Conservation (phyloP, 2,797 vertebrate genomes). For the Xiphorhynchus erythropygius region DNA sequence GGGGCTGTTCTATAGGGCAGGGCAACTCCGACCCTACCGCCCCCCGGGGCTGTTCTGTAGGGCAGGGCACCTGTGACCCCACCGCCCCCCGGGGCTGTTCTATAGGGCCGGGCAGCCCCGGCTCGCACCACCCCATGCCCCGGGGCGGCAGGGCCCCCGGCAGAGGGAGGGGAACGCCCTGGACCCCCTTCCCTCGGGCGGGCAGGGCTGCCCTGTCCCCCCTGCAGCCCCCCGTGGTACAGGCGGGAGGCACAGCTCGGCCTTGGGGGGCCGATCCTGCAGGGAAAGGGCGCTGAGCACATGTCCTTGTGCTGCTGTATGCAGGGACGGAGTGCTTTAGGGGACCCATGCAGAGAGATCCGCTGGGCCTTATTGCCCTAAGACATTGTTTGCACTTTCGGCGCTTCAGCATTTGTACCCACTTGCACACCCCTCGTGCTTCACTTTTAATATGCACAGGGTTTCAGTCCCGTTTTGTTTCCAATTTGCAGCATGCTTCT, state of each 20-base stretch:
- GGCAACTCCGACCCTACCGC: not conserved
- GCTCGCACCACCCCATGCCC: not conserved
- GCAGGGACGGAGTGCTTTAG: not conserved
- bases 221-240: not conserved
- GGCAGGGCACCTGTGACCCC: too few relatives aligned
- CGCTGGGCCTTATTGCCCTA: not conserved
- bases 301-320: fast-evolving
- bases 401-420: not conserved
- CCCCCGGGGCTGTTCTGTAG: not conserved
- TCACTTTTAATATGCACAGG: not conserved
- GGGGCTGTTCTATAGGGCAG: not conserved
- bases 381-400: not conserved
- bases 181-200: not conserved
- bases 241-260: not conserved
- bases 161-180: not conserved
- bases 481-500: slow-evolving; percentile 9
- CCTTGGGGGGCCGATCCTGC: not conserved
- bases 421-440: not conserved
- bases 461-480: slow-evolving; percentile 10
- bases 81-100: not conserved
- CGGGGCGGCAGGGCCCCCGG: not conserved
- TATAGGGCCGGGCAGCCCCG: not conserved
- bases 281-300: fast-evolving
- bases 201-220: not conserved
- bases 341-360: not conserved